Evolutionary conservation across 2,797 vertebrate genomes (phyloP).

Genomic region (Xenops minutus): DNA sequence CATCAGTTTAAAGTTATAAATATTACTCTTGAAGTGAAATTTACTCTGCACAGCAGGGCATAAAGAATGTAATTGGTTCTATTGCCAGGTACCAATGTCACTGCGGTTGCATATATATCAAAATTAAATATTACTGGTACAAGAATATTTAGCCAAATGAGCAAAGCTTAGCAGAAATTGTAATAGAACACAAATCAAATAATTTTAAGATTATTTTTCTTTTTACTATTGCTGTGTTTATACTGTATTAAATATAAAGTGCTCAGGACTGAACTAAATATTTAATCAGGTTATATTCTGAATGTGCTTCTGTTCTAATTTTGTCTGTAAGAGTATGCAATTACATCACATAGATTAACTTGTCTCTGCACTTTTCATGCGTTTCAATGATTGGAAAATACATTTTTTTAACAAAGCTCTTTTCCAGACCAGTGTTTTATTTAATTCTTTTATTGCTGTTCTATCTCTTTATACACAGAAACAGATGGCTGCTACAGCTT

Average conservation of each 20-base stretch:
- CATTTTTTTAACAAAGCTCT: conserved; percentile 74
- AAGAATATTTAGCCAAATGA: conserved; percentile 74
- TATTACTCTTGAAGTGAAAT: conserved; percentile 50
- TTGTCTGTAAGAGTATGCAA: conserved; percentile 73
- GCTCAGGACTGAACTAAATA: conserved; percentile 85
- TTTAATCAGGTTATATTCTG: conserved; percentile 81
- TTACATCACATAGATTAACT: conserved; percentile 76
- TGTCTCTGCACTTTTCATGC: conserved; percentile 78
- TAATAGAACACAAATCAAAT: conserved; percentile 70
- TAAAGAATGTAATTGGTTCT: conserved; percentile 67
- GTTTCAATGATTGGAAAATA: conserved; percentile 75
- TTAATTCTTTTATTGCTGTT: conserved; percentile 29
- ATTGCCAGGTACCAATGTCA: conserved; percentile 68
- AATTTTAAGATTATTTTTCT: conserved; percentile 44
- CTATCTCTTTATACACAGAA: not conserved
- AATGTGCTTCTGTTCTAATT: conserved; percentile 79
- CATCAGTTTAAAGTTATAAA: conserved; percentile 58
- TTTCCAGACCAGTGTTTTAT: conserved; percentile 43
- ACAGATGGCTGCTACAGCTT: conserved; percentile 1
- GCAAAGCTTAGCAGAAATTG: conserved; percentile 65
- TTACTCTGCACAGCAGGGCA: conserved; percentile 48
- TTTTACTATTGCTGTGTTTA: conserved; percentile 72
- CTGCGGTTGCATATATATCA: conserved; percentile 61
- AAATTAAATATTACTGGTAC: conserved; percentile 72
- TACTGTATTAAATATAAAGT: conserved; percentile 76